A percentile compares a stretch with the other conserved stretches of the same genome.
Evolutionary conservation across 2,113 vertebrate genomes (phyloP).

Genomic region (Eleginops maclovinus): DNA sequence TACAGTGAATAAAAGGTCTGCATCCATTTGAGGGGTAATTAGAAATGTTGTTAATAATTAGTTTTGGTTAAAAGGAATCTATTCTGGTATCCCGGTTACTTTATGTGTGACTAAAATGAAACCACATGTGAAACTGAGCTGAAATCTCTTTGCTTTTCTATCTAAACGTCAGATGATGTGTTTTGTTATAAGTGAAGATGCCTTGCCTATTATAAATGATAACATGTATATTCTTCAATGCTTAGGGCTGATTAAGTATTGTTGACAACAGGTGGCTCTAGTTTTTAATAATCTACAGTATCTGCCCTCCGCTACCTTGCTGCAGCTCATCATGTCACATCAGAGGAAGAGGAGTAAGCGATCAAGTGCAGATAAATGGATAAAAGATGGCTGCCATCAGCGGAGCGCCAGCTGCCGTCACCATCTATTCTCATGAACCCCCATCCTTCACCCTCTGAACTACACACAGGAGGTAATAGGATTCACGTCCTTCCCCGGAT

Average conservation of each 20-base stretch:
- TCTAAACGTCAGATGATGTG: too few species aligned
- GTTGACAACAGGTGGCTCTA: not conserved
- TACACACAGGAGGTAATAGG: not conserved
- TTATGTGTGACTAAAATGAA: not conserved
- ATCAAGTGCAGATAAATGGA: slow-evolving; percentile 24
- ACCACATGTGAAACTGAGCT: too few species aligned
- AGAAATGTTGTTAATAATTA: not conserved
- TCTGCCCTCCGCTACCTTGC: not conserved
- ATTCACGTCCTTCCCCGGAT: slow-evolving; percentile 26
- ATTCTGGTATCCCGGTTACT: not conserved
- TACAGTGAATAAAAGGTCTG: not conserved
- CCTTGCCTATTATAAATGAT: too few species aligned
- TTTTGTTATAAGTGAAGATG: too few species aligned
- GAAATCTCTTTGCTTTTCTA: too few species aligned
- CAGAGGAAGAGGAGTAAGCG: slow-evolving; percentile 9
- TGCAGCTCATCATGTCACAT: slow-evolving; percentile 6
- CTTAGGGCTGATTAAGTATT: too few species aligned
- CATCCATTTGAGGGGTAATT: not conserved
- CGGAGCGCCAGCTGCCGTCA: too few species aligned
- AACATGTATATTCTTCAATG: too few species aligned
- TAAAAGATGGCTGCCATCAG: slow-evolving; percentile 23
- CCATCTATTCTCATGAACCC: not conserved
- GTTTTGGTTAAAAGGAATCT: not conserved
- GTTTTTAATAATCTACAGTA: not conserved
- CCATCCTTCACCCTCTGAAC: slow-evolving; percentile 24